Evolutionary conservation across 2,888 invertebrate species (phyloP).

Genomic region (Syrphus vitripennis): DNA sequence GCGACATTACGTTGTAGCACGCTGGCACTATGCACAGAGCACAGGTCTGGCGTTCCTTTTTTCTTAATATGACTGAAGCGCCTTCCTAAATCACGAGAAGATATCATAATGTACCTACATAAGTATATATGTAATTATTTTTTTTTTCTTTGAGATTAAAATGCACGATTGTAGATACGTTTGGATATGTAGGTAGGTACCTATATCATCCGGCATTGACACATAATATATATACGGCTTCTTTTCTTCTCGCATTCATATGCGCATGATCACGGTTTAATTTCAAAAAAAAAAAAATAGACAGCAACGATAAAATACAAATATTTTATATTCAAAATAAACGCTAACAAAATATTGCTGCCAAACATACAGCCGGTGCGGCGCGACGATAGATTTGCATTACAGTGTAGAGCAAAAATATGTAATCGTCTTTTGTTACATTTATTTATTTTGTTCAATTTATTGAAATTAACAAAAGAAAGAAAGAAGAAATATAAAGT

Average conservation of each 20-base stretch:
- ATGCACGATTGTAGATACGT: not conserved
- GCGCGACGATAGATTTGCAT: not conserved
- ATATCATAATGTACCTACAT: slow-evolving; percentile 38
- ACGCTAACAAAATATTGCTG: slow-evolving; percentile 8
- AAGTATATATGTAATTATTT: not conserved
- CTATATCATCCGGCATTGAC: slow-evolving; percentile 59
- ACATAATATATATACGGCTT: slow-evolving; percentile 65
- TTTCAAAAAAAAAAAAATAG: slow-evolving; percentile 18
- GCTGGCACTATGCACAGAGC: slow-evolving; percentile 4
- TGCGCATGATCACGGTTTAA: slow-evolving; percentile 60
- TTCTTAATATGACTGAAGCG: slow-evolving; percentile 25
- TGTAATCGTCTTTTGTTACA: not conserved
- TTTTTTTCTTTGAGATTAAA: slow-evolving; percentile 15
- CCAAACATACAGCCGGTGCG: not conserved
- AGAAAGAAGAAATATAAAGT: too few species aligned
- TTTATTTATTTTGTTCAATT: not conserved
- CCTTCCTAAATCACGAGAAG: slow-evolving; percentile 31
- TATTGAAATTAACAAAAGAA: too few species aligned
- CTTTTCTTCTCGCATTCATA: slow-evolving; percentile 9
- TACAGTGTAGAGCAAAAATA: slow-evolving; percentile 11
- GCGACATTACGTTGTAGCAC: slow-evolving; percentile 50
- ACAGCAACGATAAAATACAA: slow-evolving; percentile 28
- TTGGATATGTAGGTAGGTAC: not conserved
- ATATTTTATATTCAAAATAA: slow-evolving; percentile 40
- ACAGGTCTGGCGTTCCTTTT: slow-evolving; percentile 18